Evolutionary conservation across 2,113 vertebrate genomes (phyloP).

Genomic region (Bothrops jararaca): DNA sequence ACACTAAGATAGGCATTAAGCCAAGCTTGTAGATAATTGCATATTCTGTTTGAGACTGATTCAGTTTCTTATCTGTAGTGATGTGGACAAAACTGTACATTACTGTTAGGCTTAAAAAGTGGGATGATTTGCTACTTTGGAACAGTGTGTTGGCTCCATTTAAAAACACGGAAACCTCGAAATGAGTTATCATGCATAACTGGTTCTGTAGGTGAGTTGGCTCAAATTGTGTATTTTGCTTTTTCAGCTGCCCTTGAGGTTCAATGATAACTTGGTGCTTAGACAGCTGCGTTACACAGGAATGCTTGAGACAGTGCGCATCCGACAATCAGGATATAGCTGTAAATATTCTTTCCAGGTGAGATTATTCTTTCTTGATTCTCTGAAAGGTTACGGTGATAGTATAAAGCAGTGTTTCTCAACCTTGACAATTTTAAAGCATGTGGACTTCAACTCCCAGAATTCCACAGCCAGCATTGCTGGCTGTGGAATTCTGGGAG

Average conservation of each 20-base stretch:
- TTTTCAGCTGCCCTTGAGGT: slow-evolving; percentile 87
- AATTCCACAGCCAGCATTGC: too few species aligned
- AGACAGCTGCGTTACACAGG: slow-evolving; percentile 96
- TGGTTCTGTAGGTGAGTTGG: background rate
- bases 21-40: background rate
- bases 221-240: slow-evolving; percentile 4
- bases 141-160: background rate
- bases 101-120: background rate
- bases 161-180: background rate
- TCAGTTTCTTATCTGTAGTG: background rate
- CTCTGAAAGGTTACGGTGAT: accelerated
- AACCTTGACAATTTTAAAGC: too few species aligned
- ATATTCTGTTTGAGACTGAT: background rate
- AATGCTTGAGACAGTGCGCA: slow-evolving; percentile 96
- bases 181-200: background rate
- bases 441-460: too few species aligned
- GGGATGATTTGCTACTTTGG: background rate
- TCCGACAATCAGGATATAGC: slow-evolving; percentile 95
- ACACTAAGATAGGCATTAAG: background rate
- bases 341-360: slow-evolving; percentile 96
- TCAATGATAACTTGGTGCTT: slow-evolving; percentile 88
- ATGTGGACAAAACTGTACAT: background rate
- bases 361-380: slow-evolving; percentile 23
- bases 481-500: too few species aligned
- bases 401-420: too few species aligned